These are phyloP conservation scores for Upupa epops DNA, from an alignment of 2,113 vertebrate species.

Conservation along the genomic window DNA sequence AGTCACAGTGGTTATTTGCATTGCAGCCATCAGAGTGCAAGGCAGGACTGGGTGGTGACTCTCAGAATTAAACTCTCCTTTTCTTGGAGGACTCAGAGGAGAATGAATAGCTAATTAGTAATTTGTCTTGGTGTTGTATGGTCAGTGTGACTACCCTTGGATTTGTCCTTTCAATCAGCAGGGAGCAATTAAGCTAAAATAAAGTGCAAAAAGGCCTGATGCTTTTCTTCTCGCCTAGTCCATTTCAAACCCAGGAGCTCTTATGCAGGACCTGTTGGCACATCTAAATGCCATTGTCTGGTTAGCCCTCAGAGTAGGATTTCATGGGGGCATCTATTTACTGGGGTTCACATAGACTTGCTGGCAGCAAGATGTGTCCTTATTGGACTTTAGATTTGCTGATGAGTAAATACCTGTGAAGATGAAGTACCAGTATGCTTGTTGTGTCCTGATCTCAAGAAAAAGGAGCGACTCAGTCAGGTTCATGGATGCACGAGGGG, in stretches of 20 bases:
- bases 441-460: too few species aligned
- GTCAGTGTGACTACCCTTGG: not conserved
- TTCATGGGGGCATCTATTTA: not conserved
- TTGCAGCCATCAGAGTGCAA: not conserved
- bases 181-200: not conserved
- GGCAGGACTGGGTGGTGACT: not conserved
- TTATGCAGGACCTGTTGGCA: not conserved
- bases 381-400: not conserved
- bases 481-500: too few species aligned
- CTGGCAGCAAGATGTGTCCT: not conserved
- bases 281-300: conserved; percentile 2
- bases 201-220: not conserved
- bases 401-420: not conserved
- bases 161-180: not conserved
- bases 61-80: conserved; percentile 31
- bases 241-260: conserved; percentile 13
- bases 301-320: not conserved
- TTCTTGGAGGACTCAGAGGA: not conserved
- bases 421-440: not conserved
- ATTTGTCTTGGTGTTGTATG: not conserved
- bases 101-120: conserved; percentile 40
- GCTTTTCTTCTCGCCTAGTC: not conserved
- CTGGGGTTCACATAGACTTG: not conserved
- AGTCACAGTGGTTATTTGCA: conserved; percentile 13
- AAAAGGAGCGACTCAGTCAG: too few species aligned